Evolutionary conservation across 2,888 invertebrate genomes (phyloP), one percentile per base, ranked within the genome.

Genomic region (Drosophila buzzatii): DNA sequence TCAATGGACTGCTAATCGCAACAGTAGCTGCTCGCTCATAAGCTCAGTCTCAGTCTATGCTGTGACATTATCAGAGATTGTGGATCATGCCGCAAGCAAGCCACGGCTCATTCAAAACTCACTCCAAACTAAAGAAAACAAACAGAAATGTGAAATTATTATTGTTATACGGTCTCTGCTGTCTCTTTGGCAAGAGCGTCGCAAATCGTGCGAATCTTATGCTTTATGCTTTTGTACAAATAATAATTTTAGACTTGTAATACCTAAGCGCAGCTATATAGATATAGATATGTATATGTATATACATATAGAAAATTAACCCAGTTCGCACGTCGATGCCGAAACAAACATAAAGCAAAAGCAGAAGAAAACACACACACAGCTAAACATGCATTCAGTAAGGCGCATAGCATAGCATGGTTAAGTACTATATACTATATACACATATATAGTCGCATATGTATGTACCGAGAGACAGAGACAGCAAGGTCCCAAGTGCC

Each of bases 281-380:
- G 70, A 41, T 70, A 8, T 57, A 14, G 44, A 57, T 77, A 80
- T 84, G 83, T 79, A 88, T 27, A 27, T 27, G 27, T 27, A 27
- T 23, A 14, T 47, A 57, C 74, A 79, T 84, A 85, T 79, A 88
- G 81, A 90, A 86, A 87, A 87, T 89, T 87, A 87, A 87, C 86
- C 86, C 80, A 87, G 87, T 87, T 87, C 86, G 86, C 86, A 87
- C 86, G 90, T 86, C 89, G 73, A 77, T 81, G 83, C 81, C 70
- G 73, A 90, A 88, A 85, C 79, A 76, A 66, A 55, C 41, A 52
- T 35, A 62, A 81, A 69, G 72, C 72, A 83, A 83, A 70, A 70
- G 60, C 44, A 49, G 18, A 57, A 65, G 64, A 68, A 80, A 85
- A 73, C 73, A 35, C 59, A 35, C 59, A 56, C 47, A 58, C 47